phyloP scores from a whole-genome alignment of 1,140 invertebrate genomes.

The Dendroctonus ponderosae region DNA sequence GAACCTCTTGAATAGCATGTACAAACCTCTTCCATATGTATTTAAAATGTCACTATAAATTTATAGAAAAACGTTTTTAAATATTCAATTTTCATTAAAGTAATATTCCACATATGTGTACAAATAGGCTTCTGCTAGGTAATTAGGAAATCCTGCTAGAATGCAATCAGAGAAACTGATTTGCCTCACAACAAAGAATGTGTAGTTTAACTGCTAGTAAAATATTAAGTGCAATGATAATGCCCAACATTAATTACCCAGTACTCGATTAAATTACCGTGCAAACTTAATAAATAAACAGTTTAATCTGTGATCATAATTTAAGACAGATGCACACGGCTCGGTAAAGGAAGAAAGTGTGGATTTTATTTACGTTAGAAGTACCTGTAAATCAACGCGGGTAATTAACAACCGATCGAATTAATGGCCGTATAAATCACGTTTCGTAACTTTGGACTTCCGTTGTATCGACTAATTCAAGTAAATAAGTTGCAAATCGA shows the following conservation, averaged over 20 bases:
- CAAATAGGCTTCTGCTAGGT: too few relatives aligned
- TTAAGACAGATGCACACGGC: background rate
- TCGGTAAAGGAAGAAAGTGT: background rate
- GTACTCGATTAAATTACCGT: background rate
- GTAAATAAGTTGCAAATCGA: background rate
- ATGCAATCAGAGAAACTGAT: too few relatives aligned
- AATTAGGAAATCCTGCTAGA: too few relatives aligned
- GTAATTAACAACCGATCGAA: slow-evolving; percentile 4
- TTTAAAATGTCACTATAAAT: too few relatives aligned
- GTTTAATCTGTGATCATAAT: slow-evolving; percentile 1
- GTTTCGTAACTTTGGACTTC: background rate
- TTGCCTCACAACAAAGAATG: too few relatives aligned
- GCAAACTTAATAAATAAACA: slow-evolving; percentile 3
- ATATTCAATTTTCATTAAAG: too few relatives aligned
- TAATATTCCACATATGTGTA: too few relatives aligned
- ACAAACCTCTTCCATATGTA: too few relatives aligned
- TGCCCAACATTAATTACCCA: background rate
- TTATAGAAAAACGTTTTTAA: too few relatives aligned
- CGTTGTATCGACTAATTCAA: background rate
- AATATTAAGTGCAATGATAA: background rate
- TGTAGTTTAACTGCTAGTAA: too few relatives aligned
- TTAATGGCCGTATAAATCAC: slow-evolving; percentile 2
- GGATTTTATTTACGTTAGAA: slow-evolving; percentile 2
- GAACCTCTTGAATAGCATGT: too few relatives aligned
- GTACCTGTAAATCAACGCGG: background rate